Evolutionary conservation across 2,888 invertebrate species (phyloP).

Genomic region (Xanthorhoe spadicearia): DNA sequence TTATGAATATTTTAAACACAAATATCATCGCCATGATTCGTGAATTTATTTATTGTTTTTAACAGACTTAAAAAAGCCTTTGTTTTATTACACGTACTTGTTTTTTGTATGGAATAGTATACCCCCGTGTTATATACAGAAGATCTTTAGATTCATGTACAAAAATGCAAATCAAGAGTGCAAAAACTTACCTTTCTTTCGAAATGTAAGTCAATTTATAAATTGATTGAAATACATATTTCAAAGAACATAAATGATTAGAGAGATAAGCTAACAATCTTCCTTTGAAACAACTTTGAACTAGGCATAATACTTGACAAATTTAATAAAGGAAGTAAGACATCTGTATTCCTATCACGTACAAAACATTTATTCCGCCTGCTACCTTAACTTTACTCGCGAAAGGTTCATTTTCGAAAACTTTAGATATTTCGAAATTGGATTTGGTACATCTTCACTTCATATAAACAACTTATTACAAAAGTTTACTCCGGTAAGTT

Average conservation of each 20-base stretch:
- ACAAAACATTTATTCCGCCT: conserved; percentile 35
- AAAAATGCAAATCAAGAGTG: too few relatives aligned
- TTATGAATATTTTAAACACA: too few relatives aligned
- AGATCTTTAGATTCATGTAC: too few relatives aligned
- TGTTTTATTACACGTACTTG: too few relatives aligned
- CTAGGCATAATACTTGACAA: conserved; percentile 28
- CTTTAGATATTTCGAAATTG: conserved; percentile 29
- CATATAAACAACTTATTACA: conserved; percentile 35
- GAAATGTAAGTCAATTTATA: too few relatives aligned
- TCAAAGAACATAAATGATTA: not conserved
- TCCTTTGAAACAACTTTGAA: conserved; percentile 11
- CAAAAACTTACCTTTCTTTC: too few relatives aligned
- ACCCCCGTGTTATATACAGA: too few relatives aligned
- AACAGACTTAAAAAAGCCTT: too few relatives aligned
- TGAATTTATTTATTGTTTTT: too few relatives aligned
- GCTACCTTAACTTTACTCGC: conserved; percentile 36
- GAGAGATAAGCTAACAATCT: not conserved
- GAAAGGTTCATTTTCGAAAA: conserved; percentile 36
- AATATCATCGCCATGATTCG: too few relatives aligned
- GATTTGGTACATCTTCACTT: conserved; percentile 20
- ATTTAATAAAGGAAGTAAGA: conserved; percentile 33
- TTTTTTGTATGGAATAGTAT: too few relatives aligned
- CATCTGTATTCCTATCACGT: conserved; percentile 34
- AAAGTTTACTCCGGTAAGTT: conserved; percentile 1
- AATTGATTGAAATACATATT: too few relatives aligned